phyloP scores from a whole-genome alignment of 2,888 invertebrate species.

The Belgica antarctica region DNA sequence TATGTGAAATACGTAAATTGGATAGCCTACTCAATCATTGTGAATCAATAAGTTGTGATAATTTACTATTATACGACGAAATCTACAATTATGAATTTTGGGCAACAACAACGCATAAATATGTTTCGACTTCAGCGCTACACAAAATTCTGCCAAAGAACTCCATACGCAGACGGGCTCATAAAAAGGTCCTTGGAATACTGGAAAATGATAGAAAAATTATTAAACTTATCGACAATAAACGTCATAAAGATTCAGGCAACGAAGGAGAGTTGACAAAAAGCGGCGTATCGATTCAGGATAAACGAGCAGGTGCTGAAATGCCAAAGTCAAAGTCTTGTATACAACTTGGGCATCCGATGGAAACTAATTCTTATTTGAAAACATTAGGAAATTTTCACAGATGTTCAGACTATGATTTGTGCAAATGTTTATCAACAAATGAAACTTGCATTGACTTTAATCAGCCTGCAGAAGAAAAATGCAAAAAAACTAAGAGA shows the following conservation, averaged over 20 bases:
- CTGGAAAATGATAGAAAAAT: constrained; percentile 42
- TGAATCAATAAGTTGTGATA: constrained; percentile 49
- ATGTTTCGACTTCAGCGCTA: constrained; percentile 39
- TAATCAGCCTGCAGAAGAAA: background rate
- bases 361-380: constrained; percentile 14
- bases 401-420: background rate
- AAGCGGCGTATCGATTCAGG: constrained; percentile 1
- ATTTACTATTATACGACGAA: constrained; percentile 44
- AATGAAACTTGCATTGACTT: background rate
- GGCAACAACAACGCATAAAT: constrained; percentile 23
- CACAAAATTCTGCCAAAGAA: constrained; percentile 42
- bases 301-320: background rate
- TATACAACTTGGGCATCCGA: constrained; percentile 35
- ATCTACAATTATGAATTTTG: constrained; percentile 43
- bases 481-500: constrained; percentile 10
- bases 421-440: background rate
- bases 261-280: constrained; percentile 36
- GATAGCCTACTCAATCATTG: constrained; percentile 49
- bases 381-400: background rate
- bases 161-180: constrained; percentile 34
- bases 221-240: constrained; percentile 42
- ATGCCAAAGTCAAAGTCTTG: background rate
- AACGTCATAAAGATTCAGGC: background rate
- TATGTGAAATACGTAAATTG: constrained; percentile 49
- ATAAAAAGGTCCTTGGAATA: constrained; percentile 40